Conservation (phyloP, 2,113 vertebrate species). For the Mastomys coucha region DNA sequence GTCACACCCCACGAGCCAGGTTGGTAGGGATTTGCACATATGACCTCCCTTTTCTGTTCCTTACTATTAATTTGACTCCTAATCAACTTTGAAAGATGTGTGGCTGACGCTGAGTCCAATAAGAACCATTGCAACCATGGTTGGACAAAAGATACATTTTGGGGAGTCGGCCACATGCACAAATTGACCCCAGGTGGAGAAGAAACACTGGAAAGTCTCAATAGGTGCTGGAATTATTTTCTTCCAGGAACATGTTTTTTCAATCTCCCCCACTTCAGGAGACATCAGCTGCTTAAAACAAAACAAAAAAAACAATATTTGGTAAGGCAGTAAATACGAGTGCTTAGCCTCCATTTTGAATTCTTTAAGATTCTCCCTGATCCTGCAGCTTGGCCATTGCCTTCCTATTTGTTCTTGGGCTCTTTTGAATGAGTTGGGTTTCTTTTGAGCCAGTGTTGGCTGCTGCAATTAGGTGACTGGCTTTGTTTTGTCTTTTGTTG, state of each 20-base stretch:
- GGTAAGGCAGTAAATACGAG: background rate
- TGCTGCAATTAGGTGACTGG: background rate
- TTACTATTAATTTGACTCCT: background rate
- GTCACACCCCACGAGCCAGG: too few relatives aligned
- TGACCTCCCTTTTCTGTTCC: background rate
- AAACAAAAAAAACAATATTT: too few relatives aligned
- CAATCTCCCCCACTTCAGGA: background rate
- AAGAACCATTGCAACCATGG: background rate
- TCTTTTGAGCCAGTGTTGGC: background rate
- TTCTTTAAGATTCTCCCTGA: background rate
- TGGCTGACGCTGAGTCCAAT: background rate
- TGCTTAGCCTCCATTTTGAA: background rate
- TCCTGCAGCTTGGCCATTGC: too few relatives aligned
- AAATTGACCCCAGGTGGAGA: background rate
- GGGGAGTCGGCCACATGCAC: background rate
- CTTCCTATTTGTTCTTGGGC: background rate
- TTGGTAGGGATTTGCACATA: background rate
- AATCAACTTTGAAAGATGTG: background rate
- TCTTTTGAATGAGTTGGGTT: background rate
- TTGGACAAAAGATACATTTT: background rate
- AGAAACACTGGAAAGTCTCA: background rate
- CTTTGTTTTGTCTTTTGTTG: background rate
- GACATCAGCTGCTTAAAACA: background rate
- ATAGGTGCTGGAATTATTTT: background rate
- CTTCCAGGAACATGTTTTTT: background rate